Evolutionary conservation across 2,113 vertebrate species (phyloP).

Genomic region (Ivindomyrus marchei): DNA sequence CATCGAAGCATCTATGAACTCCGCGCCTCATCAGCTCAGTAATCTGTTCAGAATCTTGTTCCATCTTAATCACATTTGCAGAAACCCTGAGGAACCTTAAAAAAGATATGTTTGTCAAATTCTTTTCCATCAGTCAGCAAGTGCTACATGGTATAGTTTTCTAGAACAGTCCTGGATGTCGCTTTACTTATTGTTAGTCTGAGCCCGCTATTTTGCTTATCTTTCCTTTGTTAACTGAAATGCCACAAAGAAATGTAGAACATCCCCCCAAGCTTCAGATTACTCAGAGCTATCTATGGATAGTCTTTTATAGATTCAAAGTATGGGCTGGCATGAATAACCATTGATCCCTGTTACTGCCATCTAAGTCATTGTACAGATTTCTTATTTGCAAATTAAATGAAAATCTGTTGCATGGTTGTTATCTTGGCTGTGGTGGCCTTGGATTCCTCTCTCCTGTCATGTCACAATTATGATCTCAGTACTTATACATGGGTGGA

Average conservation of each 20-base stretch:
- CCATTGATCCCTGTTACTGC: background rate
- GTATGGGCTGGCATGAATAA: background rate
- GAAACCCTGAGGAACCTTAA: background rate
- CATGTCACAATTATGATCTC: background rate
- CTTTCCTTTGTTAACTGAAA: background rate
- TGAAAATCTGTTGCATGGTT: background rate
- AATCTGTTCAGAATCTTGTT: background rate
- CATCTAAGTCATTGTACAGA: background rate
- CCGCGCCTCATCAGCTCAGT: background rate
- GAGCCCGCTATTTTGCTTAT: background rate
- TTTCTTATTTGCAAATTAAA: conserved; percentile 1
- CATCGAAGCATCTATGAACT: background rate
- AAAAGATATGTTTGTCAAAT: background rate
- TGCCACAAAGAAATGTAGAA: background rate
- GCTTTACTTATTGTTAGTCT: background rate
- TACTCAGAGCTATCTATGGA: background rate
- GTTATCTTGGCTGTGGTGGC: background rate
- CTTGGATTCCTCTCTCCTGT: background rate
- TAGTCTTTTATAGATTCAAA: background rate
- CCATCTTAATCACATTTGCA: background rate
- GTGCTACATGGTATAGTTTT: background rate
- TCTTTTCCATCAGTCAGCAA: background rate
- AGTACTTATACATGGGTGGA: background rate
- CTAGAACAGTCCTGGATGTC: background rate
- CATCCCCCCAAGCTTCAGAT: background rate